Conservation (phyloP, 2,888 invertebrate genomes). For the Parapristionchus giblindavisi region DNA sequence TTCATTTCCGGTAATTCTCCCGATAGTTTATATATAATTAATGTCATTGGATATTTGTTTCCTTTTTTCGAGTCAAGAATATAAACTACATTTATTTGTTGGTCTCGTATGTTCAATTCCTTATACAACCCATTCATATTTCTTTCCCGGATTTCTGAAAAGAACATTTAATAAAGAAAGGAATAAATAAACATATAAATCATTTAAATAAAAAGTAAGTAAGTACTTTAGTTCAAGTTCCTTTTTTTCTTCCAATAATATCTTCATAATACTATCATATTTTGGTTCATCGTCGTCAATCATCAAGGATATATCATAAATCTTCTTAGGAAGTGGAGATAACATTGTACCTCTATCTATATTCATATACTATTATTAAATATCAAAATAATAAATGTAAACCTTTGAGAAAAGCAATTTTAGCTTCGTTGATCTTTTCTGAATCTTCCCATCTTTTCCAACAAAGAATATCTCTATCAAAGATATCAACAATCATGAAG, state of each 20-base stretch:
- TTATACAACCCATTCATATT: conserved; percentile 18
- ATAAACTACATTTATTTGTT: conserved; percentile 22
- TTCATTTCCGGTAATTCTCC: no score
- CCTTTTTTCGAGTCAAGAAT: no score
- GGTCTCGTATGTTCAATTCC: background rate
- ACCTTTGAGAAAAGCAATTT: background rate
- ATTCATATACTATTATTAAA: background rate
- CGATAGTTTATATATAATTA: no score
- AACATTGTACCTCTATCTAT: conserved; percentile 11
- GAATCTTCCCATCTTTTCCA: conserved; percentile 24
- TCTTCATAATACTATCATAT: conserved; percentile 10
- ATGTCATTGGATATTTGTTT: no score
- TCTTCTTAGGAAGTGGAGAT: conserved; percentile 17
- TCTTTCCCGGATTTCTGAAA: conserved; percentile 17
- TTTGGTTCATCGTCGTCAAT: conserved; percentile 9
- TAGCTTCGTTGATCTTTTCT: conserved; percentile 16
- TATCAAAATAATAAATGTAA: background rate
- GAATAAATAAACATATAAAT: background rate
- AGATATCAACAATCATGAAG: conserved; percentile 27
- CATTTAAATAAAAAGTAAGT: background rate
- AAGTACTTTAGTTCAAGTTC: conserved; percentile 10
- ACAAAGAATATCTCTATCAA: conserved; percentile 7
- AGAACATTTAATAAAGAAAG: background rate
- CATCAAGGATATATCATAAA: conserved; percentile 13
- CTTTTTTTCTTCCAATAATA: conserved; percentile 14